Conservation (phyloP, 2,113 vertebrate species). For the Callopanchax toddi region DNA sequence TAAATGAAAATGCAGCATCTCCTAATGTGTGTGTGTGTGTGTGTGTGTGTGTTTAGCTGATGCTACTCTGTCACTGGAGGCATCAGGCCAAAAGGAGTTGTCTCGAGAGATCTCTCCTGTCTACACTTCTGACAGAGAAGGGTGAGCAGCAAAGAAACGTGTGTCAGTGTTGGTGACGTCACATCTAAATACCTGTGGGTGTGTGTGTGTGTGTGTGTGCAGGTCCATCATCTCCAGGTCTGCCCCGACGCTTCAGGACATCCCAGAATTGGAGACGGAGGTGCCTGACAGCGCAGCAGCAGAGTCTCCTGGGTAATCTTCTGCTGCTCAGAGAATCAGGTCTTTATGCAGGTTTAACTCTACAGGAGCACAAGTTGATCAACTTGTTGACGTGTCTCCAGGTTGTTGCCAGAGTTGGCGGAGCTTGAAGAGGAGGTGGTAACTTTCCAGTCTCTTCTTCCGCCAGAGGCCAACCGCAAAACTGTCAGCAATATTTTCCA, state of each 20-base stretch:
- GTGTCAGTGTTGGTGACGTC: background rate
- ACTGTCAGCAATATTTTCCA: conserved; percentile 56
- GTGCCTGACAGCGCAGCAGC: background rate
- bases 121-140: conserved; percentile 33
- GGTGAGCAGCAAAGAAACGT: conserved; percentile 23
- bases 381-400: no score
- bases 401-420: conserved; percentile 13
- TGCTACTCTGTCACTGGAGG: conserved; percentile 37
- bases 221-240: conserved; percentile 42
- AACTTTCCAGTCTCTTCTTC: conserved; percentile 60
- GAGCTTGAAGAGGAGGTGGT: background rate
- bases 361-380: no score
- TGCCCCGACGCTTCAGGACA: conserved; percentile 43
- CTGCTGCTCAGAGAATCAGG: background rate
- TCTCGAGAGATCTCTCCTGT: conserved; percentile 52
- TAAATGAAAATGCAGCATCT: no score
- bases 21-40: conserved; percentile 3
- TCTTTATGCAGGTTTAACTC: background rate
- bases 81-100: conserved; percentile 31
- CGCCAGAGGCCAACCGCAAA: conserved; percentile 38
- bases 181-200: background rate
- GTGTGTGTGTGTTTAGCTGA: conserved; percentile 40
- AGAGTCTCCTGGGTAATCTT: conserved; percentile 37
- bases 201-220: conserved; percentile 4
- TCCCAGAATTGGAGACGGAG: conserved; percentile 47